Conservation (phyloP, 35 echinoderm and acorn worm species). For the Anneissia japonica region DNA sequence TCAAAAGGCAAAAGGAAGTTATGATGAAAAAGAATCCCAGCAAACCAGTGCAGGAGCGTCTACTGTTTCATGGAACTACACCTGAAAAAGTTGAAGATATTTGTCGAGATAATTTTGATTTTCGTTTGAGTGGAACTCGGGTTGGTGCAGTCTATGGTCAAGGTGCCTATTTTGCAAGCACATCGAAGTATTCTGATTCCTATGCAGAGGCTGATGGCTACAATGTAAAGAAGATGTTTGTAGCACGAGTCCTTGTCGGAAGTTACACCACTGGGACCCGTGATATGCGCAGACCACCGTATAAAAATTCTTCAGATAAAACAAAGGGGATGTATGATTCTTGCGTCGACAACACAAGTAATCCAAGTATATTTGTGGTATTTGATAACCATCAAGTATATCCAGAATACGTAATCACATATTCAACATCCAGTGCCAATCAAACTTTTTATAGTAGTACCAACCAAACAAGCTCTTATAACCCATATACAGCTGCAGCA, state of each 20-base stretch:
- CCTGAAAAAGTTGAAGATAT: conserved; percentile 7
- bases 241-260: conserved; percentile 40
- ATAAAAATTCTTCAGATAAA: not conserved
- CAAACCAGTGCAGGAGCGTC: not conserved
- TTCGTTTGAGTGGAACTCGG: conserved; percentile 21
- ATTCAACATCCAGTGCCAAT: no score
- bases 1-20: not conserved
- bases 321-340: conserved; percentile 20
- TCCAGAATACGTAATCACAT: conserved; percentile 47
- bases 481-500: no score
- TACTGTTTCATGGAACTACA: conserved; percentile 42
- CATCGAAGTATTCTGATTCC: conserved; percentile 17
- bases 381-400: conserved; percentile 32
- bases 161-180: conserved; percentile 34
- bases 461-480: no score
- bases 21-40: conserved; percentile 3
- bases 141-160: conserved; percentile 26
- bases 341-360: conserved; percentile 8
- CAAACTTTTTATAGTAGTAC: no score
- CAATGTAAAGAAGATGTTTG: conserved; percentile 20
- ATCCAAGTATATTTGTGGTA: conserved; percentile 43
- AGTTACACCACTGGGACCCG: conserved; percentile 4
- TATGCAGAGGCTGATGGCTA: conserved; percentile 1
- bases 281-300: conserved; percentile 6
- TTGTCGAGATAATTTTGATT: conserved; percentile 51